These are phyloP conservation scores for Sorex araneus DNA, from an alignment of 2,113 vertebrate species.

Conservation along the genomic window DNA sequence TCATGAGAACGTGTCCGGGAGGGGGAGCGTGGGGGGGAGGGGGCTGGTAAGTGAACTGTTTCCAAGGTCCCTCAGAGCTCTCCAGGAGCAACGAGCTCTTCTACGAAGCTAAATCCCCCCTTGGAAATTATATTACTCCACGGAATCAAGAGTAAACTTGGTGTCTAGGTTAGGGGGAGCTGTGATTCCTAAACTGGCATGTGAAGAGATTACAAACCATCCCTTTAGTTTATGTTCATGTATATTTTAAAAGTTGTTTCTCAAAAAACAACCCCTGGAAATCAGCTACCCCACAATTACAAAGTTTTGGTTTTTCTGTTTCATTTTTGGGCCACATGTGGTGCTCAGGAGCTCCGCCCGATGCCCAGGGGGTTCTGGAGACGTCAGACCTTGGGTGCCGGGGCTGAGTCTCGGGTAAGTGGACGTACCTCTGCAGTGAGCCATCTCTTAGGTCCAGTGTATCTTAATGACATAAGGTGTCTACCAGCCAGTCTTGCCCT, in stretches of 20 bases:
- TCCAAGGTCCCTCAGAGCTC: constrained; percentile 1
- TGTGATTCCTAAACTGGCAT: not conserved
- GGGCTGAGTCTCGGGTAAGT: no score
- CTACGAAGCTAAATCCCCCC: not conserved
- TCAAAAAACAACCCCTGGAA: not conserved
- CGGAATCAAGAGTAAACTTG: not conserved
- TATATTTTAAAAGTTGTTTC: constrained; percentile 12
- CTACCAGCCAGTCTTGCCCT: not conserved
- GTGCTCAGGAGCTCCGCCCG: no score
- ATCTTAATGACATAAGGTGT: not conserved
- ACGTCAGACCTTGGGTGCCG: no score
- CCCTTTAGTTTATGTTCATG: constrained; percentile 1
- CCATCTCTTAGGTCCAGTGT: not conserved
- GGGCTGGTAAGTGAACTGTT: not conserved
- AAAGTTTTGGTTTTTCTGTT: no score
- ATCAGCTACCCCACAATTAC: not conserved
- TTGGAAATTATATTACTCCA: not conserved
- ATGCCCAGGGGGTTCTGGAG: no score
- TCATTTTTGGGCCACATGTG: no score
- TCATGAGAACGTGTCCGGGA: not conserved
- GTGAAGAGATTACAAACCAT: not conserved
- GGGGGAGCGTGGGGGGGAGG: not conserved
- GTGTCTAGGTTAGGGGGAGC: not conserved
- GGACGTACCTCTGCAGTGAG: not conserved
- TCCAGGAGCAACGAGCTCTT: not conserved